Evolutionary conservation across 2,797 vertebrate species (phyloP), one percentile per base, ranked within the genome.

Genomic region (Eidolon dupreanum): DNA sequence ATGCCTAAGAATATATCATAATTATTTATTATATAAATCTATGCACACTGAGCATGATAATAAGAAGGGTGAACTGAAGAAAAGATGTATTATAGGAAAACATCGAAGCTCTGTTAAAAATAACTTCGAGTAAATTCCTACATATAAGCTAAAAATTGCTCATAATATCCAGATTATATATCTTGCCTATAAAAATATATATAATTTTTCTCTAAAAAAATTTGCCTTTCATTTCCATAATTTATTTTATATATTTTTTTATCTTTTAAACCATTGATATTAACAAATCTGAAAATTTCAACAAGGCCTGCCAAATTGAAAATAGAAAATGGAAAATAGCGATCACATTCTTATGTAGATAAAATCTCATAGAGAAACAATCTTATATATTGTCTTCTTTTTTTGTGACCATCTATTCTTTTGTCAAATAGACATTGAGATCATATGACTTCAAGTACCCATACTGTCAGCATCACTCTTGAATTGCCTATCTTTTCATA

Each of bases 211-310:
- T 87, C 59, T 73, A 81, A 71, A 31, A 85, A 93, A 85, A 46
- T 68, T 94, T 49, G 66, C 4, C 66, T 71, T 59, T 93, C 73
- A 63, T 95, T 97, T 95, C 74, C 78, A 49, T 86, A 13, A 90
- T 77, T 88, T 92, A 87, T 85, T 66, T 82, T 88, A 31, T 92
- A 94, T 94, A 61, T 96, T 88, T 91, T 95, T 49, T 49, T 43
- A 73, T 75, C 74, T 65, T 75, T 91, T 91, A 93, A 96, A 92
- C 57, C 22, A 26, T 53, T 77, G 82, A 78, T 83, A 82, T 93
- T 88, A 91, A 86, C 36, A 96, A 95, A 90, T 90, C 85, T 88
- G 68, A 93, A 87, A 26, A 51, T 41, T 93, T 96, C 55, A 63
- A 28, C 33, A 66, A 94, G 55, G 1, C 26, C 75, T 93, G 53